Conservation (phyloP, 2,888 invertebrate genomes). For the Eupithecia dodoneata region DNA sequence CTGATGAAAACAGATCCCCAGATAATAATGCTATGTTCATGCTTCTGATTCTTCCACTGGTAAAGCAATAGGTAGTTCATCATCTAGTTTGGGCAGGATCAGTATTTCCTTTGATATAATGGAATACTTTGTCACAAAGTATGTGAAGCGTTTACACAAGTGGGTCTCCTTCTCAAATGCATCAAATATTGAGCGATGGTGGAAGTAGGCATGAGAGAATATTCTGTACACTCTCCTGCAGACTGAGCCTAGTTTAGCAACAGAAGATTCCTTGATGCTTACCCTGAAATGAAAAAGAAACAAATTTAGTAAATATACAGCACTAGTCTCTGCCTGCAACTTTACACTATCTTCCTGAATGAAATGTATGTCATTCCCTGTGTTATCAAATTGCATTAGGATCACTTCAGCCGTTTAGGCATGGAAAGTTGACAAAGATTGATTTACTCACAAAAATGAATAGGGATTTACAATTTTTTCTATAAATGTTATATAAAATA, state of each 20-base stretch:
- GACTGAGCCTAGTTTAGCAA: slow-evolving; percentile 98
- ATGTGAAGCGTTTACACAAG: slow-evolving; percentile 97
- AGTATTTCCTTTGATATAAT: slow-evolving; percentile 99
- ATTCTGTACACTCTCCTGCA: slow-evolving; percentile 99
- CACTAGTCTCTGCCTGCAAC: neutral
- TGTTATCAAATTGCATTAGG: neutral
- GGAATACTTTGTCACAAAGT: slow-evolving; percentile 99
- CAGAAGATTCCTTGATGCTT: slow-evolving; percentile 99
- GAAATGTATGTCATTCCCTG: neutral
- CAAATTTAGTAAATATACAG: neutral
- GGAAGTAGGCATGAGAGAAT: slow-evolving; percentile 99
- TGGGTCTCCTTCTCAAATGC: slow-evolving; percentile 98
- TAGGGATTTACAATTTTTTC: neutral
- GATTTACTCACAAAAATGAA: neutral
- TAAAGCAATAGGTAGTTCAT: slow-evolving; percentile 85
- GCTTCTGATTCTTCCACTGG: slow-evolving; percentile 82
- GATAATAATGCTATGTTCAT: slow-evolving; percentile 57
- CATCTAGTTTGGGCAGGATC: slow-evolving; percentile 97
- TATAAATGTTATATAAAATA: neutral
- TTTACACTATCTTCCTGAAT: neutral
- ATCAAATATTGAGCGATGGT: slow-evolving; percentile 98
- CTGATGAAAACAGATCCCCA: slow-evolving; percentile 39
- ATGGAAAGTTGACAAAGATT: neutral
- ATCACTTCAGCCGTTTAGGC: neutral
- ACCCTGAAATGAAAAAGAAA: slow-evolving; percentile 86